Percentiles rank a stretch among this genome's conserved stretches.
Evolutionary conservation across 1,140 invertebrate genomes (phyloP).

Genomic region (Drosophila tsacasi): DNA sequence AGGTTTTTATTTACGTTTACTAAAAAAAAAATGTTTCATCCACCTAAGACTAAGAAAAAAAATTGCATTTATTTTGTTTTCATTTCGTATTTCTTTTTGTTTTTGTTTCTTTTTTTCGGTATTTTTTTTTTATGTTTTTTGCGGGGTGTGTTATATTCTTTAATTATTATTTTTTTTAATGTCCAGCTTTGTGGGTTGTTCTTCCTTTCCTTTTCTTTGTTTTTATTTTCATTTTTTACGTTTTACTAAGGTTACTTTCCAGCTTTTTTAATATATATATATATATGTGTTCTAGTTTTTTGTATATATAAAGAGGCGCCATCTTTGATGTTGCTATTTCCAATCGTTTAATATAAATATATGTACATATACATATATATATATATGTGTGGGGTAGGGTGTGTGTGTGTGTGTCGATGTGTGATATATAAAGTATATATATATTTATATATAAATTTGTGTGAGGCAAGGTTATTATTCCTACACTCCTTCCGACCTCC

Average conservation of each 20-base stretch:
- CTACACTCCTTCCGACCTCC: too few relatives aligned
- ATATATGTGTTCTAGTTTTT: slow-evolving; percentile 43
- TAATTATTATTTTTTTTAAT: slow-evolving; percentile 13
- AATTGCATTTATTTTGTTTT: slow-evolving; percentile 50
- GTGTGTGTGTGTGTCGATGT: slow-evolving; percentile 3
- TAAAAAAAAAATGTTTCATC: slow-evolving; percentile 70
- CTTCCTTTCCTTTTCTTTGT: slow-evolving; percentile 7
- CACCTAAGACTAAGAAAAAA: slow-evolving; percentile 79
- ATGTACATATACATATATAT: slow-evolving; percentile 35
- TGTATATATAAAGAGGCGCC: slow-evolving; percentile 57
- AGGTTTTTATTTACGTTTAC: slow-evolving; percentile 71
- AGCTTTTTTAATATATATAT: slow-evolving; percentile 18
- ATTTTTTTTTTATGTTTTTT: slow-evolving; percentile 14
- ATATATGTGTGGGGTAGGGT: slow-evolving; percentile 1
- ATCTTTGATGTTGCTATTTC: slow-evolving; percentile 75
- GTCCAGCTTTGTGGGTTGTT: slow-evolving; percentile 24
- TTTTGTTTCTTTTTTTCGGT: slow-evolving; percentile 32
- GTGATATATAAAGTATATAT: slow-evolving; percentile 38
- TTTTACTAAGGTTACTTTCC: slow-evolving; percentile 61
- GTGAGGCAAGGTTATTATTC: background rate
- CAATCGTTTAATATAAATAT: slow-evolving; percentile 55
- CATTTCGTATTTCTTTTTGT: slow-evolving; percentile 15
- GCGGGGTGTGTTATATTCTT: slow-evolving; percentile 11
- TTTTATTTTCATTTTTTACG: slow-evolving; percentile 11
- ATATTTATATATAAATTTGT: slow-evolving; percentile 38